Evolutionary conservation across 2,797 vertebrate species (phyloP).

Genomic region (Leontopithecus rosalia): DNA sequence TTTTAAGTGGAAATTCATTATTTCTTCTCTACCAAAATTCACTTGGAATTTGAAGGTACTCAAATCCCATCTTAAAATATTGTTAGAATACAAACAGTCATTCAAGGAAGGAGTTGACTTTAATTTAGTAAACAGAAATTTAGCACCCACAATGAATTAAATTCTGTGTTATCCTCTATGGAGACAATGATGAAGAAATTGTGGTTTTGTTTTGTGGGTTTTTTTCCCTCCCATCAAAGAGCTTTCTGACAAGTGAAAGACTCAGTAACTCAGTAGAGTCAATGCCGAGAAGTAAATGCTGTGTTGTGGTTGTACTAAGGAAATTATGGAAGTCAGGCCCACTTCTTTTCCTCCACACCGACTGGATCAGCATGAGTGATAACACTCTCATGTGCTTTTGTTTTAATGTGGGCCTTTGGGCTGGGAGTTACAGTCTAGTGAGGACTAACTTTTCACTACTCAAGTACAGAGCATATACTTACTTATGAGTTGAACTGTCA

Average conservation of each 20-base stretch:
- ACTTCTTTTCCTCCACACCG: fast-evolving
- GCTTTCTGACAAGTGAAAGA: background rate
- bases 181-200: background rate
- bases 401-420: background rate
- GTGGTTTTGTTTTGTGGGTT: background rate
- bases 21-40: background rate
- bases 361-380: background rate
- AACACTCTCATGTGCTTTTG: background rate
- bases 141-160: background rate
- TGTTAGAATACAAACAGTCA: background rate
- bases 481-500: background rate
- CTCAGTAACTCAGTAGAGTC: background rate
- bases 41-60: background rate
- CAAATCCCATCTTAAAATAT: background rate
- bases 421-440: background rate
- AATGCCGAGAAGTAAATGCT: background rate
- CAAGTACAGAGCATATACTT: background rate
- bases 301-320: background rate
- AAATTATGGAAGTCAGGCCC: background rate
- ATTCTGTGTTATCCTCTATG: background rate
- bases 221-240: background rate
- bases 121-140: background rate
- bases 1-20: background rate
- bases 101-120: background rate
- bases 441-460: background rate